A percentile compares a stretch with the other conserved stretches of the same genome.
These are phyloP conservation scores for Drosophila subobscura DNA, from an alignment of 1,140 invertebrate genomes.

Conservation along the genomic window DNA sequence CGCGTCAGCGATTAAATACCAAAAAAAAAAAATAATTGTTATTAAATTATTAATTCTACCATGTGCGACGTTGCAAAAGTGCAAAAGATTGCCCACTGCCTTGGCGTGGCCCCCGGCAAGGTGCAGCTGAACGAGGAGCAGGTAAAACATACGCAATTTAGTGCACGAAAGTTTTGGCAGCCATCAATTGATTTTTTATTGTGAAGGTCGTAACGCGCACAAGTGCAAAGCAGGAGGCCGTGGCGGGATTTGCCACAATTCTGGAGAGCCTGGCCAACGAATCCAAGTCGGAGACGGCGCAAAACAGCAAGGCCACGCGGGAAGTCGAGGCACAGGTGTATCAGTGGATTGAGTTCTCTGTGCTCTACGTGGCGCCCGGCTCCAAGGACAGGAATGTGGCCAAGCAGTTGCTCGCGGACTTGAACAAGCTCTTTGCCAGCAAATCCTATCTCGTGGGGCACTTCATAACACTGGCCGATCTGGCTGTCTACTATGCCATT, in stretches of 20 bases:
- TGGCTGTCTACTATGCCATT: constrained; percentile 86
- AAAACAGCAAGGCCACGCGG: constrained; percentile 57
- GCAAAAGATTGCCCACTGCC: constrained; percentile 75
- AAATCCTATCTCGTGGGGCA: constrained; percentile 86
- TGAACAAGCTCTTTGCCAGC: constrained; percentile 84
- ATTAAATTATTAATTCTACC: constrained; percentile 6
- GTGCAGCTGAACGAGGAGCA: constrained; percentile 72
- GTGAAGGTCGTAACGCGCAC: constrained; percentile 77
- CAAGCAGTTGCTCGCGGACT: constrained; percentile 83
- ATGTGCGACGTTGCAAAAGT: constrained; percentile 81
- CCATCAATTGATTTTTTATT: constrained; percentile 54
- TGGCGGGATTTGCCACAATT: constrained; percentile 85
- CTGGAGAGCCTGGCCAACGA: constrained; percentile 83
- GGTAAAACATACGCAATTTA: constrained; percentile 30
- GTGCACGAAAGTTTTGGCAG: background rate
- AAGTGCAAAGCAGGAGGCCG: constrained; percentile 63
- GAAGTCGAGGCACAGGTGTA: constrained; percentile 75
- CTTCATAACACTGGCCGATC: constrained; percentile 86
- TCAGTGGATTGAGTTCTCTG: constrained; percentile 85
- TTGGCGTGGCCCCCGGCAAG: constrained; percentile 65
- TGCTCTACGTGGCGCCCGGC: constrained; percentile 84
- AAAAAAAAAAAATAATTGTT: constrained; percentile 8
- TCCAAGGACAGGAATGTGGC: constrained; percentile 80
- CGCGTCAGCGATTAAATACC: too few relatives aligned
- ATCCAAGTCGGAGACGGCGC: constrained; percentile 82